These are phyloP conservation scores for Genyomyrus donnyi DNA, from an alignment of 2,113 vertebrate genomes.

Conservation along the genomic window DNA sequence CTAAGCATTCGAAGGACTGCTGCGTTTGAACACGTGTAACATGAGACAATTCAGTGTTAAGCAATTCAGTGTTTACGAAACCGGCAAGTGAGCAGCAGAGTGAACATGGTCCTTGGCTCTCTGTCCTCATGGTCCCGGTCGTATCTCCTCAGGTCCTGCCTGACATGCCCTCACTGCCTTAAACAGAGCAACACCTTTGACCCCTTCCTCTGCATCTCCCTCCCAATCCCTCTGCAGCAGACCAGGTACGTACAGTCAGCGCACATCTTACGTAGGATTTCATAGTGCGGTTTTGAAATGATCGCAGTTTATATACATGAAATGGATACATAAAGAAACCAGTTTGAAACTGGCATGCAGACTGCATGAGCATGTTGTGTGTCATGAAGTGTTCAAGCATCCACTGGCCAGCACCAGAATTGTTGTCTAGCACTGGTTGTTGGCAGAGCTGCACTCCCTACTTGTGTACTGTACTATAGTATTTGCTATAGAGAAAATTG, in stretches of 20 bases:
- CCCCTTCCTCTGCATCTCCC: conserved; percentile 89
- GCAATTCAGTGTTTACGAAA: neutral
- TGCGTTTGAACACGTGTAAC: neutral
- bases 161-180: conserved; percentile 90
- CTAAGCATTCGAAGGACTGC: neutral
- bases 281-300: neutral
- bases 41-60: neutral
- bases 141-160: conserved; percentile 69
- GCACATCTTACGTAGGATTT: neutral
- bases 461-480: neutral
- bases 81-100: neutral
- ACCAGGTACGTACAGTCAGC: conserved; percentile 68
- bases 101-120: neutral
- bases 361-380: neutral
- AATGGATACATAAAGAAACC: neutral
- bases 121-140: neutral
- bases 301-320: neutral
- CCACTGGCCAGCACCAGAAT: neutral
- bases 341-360: neutral
- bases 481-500: neutral
- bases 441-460: neutral
- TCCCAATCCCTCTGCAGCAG: conserved; percentile 88
- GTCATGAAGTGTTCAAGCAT: neutral
- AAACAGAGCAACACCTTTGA: conserved; percentile 97
- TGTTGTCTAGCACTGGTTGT: neutral